Base-by-base conservation (phyloP, 1,140 invertebrate genomes). In the Tetramorium parvispinum region DNA sequence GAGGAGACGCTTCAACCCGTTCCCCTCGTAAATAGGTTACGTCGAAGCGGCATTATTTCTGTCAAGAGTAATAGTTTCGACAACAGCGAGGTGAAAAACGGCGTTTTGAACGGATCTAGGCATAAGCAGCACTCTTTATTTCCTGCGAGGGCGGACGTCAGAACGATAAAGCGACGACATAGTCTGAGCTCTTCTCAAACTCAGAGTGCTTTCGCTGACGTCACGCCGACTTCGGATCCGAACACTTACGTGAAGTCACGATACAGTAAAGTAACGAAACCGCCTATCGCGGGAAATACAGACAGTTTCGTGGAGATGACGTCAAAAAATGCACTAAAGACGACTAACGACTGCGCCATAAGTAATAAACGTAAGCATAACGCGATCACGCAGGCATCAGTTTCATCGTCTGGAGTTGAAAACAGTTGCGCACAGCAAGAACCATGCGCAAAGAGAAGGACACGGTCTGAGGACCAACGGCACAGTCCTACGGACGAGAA, bases 391-490 rank as follows among this genome's bases (percentile, higher is more conserved):
- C 89, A 92, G 55, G 59, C 63, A 10, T 83, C 81, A 7, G 71
- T 76, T 18, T 32, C 49, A 2, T 55, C 65, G 7, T 49, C 37
- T 32, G 76, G 63, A 32, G 6, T 81, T 4, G 90, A 91, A 10
- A 82, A 88, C 13, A 11, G 57, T 10, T 83, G 73, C 49, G 49
- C 43, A 13, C 79, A 82, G 18, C 88, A 89, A 11, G 94, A 95
- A 27, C 79, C 91, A 0, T 92, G 87, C 11, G 53, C 88, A 0
- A 95, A 94, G 57, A 91, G 94, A 21, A 90, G 93, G 40, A 95
- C 95, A 0, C 91, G 94, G 2, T 95, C 94, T 0, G 94, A 95
- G 32, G 94, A 94, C 66, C 85, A 86, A 10, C 66, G 91, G n/a
- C 77, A 76, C 0, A 92, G 85, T 78, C 91, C 92, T 0, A 91